Percentiles rank a stretch among this genome's conserved stretches.
Conservation (phyloP, 2,888 invertebrate species). For the Synanthedon tipuliformis region DNA sequence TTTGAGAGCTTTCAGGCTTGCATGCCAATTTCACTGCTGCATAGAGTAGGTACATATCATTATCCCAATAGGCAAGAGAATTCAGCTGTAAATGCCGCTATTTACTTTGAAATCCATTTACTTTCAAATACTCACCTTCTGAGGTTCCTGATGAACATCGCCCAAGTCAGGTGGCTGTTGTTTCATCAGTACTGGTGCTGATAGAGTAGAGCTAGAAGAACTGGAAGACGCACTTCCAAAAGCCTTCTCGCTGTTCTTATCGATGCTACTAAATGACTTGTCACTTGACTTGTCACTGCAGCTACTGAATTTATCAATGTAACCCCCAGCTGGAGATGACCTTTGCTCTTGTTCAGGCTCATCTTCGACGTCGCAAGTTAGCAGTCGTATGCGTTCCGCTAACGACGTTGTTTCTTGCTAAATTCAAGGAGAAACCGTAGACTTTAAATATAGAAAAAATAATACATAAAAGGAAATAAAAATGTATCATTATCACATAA, state of each 20-base stretch:
- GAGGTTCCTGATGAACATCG: conserved; percentile 52
- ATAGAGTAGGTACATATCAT: too few relatives aligned
- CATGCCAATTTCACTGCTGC: too few relatives aligned
- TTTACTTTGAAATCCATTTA: too few relatives aligned
- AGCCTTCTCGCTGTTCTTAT: conserved; percentile 64
- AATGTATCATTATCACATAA: too few relatives aligned
- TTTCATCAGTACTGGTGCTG: conserved; percentile 31
- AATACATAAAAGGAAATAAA: neutral
- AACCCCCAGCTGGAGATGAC: conserved; percentile 77
- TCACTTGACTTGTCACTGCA: conserved; percentile 54
- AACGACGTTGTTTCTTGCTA: conserved; percentile 79
- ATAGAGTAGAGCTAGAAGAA: conserved; percentile 54
- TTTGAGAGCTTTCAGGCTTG: too few relatives aligned
- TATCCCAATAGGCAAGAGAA: too few relatives aligned
- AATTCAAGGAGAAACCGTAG: conserved; percentile 1
- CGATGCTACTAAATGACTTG: conserved; percentile 67
- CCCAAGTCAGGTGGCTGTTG: conserved; percentile 54
- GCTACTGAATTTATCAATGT: conserved; percentile 72
- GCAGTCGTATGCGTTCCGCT: conserved; percentile 85
- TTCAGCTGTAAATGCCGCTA: too few relatives aligned
- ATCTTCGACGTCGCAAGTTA: conserved; percentile 88
- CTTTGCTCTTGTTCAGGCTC: conserved; percentile 59
- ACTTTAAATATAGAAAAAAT: neutral
- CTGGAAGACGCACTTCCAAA: conserved; percentile 67
- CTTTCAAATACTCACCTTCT: conserved; percentile 27